Base-by-base conservation (phyloP, 2,797 vertebrate genomes). In the Bovichtus diacanthus region DNA sequence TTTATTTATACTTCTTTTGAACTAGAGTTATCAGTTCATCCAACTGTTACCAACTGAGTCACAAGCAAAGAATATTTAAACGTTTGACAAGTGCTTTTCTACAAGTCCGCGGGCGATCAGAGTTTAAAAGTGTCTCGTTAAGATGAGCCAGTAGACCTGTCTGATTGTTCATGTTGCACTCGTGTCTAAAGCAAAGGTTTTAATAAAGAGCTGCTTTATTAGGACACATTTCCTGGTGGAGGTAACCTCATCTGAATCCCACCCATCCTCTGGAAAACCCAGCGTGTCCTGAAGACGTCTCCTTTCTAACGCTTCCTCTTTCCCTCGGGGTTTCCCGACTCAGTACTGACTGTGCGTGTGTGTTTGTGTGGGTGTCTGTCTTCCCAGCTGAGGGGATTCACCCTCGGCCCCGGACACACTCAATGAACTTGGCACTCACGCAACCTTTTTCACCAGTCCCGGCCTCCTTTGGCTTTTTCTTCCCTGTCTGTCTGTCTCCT, bases 381-480 rank as follows among this genome's bases (percentile, higher is more conserved):
- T 68, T 55, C 78, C 70, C 69, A 69, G 75, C 75, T 82, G 70
- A 89, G 78, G 76, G 82, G 83, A 83, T 76, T 86, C 78, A 70
- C 71, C 71, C 72, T 85, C 80, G 79, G 84, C 89, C 87, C 83
- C 59, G 65, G 70, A 70, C 82, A 83, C 82, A 86, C 82, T 91
- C 85, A 88, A 75, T 91, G 84, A 92, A 92, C 90, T 93, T 91
- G 92, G 92, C 87, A 82, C 80, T 83, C 71, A 85, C 43, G 49
- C 68, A 85, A 89, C 53, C 69, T 80, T 84, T 82, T 87, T 78
- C 76, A 82, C 70, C 74, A 50, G 47, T 78, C 78, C 51, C 47
- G 54, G 47, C 74, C 63, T 82, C 78, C 63, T 76, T 88, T 89
- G 81, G 83, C 69, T 75, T 68, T 74, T 51, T 80, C 59, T 69